Evolutionary conservation across 1,140 invertebrate species (phyloP).

Genomic region (Tetraneura akinire): DNA sequence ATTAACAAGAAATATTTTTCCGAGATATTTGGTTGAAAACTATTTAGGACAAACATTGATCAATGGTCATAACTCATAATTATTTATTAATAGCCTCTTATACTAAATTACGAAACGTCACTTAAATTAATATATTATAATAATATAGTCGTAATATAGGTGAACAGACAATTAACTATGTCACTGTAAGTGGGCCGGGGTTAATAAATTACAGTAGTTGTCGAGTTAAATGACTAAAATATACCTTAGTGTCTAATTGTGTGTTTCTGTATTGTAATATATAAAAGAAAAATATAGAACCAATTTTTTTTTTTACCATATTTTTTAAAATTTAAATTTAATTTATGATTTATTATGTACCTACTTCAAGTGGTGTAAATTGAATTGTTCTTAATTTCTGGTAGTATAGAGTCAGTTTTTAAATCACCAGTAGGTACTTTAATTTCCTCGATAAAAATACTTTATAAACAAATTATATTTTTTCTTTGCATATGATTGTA

Average conservation of each 20-base stretch:
- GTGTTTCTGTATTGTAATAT: neutral
- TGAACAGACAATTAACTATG: neutral
- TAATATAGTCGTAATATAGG: constrained; percentile 7
- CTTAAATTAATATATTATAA: neutral
- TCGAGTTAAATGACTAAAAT: constrained; percentile 26
- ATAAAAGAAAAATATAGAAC: neutral
- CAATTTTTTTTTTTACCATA: no score
- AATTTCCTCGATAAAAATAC: no score
- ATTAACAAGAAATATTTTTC: neutral
- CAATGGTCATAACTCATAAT: neutral
- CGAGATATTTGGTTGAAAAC: neutral
- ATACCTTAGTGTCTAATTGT: constrained; percentile 18
- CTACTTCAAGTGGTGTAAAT: no score
- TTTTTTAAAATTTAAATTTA: no score
- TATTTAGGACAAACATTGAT: neutral
- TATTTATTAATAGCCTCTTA: neutral
- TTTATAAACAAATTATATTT: no score
- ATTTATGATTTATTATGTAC: no score
- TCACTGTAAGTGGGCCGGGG: constrained; percentile 28
- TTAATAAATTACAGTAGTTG: constrained; percentile 4
- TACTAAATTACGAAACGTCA: neutral
- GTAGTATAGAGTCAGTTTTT: no score
- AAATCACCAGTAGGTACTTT: no score
- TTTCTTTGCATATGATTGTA: no score
- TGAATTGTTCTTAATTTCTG: no score